Base-by-base conservation (phyloP, 2,797 vertebrate genomes). In the Xenopus petersii region DNA sequence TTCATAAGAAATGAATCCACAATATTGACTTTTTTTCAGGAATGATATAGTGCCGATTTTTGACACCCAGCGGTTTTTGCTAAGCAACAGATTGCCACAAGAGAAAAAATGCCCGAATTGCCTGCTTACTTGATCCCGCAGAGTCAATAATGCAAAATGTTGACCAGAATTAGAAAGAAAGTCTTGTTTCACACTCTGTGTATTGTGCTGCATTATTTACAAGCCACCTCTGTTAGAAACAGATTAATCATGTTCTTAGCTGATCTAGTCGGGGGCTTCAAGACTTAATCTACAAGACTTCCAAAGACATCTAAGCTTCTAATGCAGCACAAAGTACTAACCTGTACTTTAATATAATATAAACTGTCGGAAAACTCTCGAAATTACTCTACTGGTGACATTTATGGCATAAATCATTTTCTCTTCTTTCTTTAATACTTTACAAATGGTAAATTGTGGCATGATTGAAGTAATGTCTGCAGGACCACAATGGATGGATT, bases 1-100 rank as follows among this genome's bases (percentile, higher is more conserved):
- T 73, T 59, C 55, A 70, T 79, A 79, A 70, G 73, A 74, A 74
- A 69, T 69, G 71, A 67, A 70, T 79, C 76, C 60, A 64, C 71
- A 66, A 74, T 74, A 66, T 61, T 70, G 76, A 70, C 66, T 78
- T 48, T 49, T 21, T 51, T 78, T 74, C 66, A 70, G 46, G 46
- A 65, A 21, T 59, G 15, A 42, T 64, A 71, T 42, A 49, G 46
- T 70, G 71, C 56, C 9, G 61, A 70, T 74, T 70, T 70, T 64
- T 70, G 61, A 74, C 62, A 60, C 71, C 66, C 66, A 61, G 67
- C 65, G 66, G 74, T 47, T 54, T 49, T 65, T 70, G 71, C 76
- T 70, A 69, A 66, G 76, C 76, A 79, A 79, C 76, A 30, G 24
- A 15, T 21, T 36, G 47, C 15, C 61, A 70, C 71, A 74, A 79